Percentiles rank a stretch among this genome's conserved stretches.
Conservation (phyloP, 2,113 vertebrate species). For the Alouatta palliata region DNA sequence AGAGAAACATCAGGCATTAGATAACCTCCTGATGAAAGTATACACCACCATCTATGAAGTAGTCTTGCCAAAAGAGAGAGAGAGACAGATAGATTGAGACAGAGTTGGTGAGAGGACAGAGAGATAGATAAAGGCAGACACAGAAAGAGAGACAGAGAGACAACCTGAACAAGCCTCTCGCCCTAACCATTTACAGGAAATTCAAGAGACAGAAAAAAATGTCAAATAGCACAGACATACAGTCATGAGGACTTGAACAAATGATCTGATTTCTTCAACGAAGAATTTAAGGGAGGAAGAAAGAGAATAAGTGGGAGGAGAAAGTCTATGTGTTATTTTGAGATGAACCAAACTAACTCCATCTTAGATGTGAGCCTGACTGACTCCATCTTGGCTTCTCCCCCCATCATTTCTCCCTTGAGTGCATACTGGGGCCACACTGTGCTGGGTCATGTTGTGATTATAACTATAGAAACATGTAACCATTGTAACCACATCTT, state of each 20-base stretch:
- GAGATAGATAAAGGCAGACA: background rate
- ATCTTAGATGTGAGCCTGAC: too few relatives aligned
- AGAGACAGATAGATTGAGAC: background rate
- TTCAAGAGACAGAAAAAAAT: background rate
- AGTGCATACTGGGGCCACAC: too few relatives aligned
- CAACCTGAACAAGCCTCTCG: background rate
- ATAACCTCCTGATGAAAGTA: background rate
- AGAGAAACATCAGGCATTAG: background rate
- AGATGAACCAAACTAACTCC: too few relatives aligned
- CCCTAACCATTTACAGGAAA: background rate
- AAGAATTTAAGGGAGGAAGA: background rate
- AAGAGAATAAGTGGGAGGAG: background rate
- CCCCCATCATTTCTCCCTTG: too few relatives aligned
- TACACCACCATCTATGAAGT: background rate
- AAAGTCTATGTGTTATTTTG: background rate
- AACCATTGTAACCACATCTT: too few relatives aligned
- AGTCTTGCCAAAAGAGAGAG: background rate
- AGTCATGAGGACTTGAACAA: background rate
- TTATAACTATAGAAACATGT: too few relatives aligned
- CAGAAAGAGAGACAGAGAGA: background rate
- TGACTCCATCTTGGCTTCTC: too few relatives aligned
- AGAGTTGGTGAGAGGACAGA: background rate
- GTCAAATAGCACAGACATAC: background rate
- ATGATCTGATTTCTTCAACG: background rate
- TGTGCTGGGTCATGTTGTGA: too few relatives aligned